Percentiles rank a stretch among this genome's conserved stretches.
These are phyloP conservation scores for Leptura quadrifasciata DNA, from an alignment of 2,888 invertebrate species.

Conservation along the genomic window DNA sequence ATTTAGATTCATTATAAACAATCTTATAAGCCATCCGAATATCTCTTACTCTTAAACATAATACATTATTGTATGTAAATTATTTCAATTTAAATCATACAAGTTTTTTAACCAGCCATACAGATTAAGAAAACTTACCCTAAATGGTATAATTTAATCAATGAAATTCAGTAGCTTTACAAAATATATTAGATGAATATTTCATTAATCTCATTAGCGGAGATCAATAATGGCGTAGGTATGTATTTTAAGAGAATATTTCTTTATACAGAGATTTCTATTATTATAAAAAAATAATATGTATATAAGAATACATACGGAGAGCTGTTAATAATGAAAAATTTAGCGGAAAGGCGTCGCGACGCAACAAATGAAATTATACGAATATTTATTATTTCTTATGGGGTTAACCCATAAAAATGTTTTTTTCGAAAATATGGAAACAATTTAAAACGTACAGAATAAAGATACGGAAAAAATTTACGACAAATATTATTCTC, in stretches of 20 bases:
- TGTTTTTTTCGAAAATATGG: too few species aligned
- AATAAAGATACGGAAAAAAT: too few species aligned
- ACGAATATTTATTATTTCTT: too few species aligned
- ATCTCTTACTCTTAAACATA: background rate
- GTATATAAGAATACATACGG: background rate
- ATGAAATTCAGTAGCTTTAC: background rate
- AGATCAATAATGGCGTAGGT: background rate
- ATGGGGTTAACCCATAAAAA: too few species aligned
- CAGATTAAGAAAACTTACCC: background rate
- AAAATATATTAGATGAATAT: background rate
- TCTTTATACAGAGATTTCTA: background rate
- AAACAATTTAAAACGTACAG: too few species aligned
- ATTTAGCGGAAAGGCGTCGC: too few species aligned
- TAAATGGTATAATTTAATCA: constrained; percentile 3
- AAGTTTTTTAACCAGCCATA: background rate
- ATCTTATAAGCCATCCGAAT: too few species aligned
- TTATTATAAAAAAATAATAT: background rate
- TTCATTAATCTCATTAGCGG: background rate
- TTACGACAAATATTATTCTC: too few species aligned
- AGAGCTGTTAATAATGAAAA: too few species aligned
- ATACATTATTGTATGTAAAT: background rate
- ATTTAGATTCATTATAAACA: too few species aligned
- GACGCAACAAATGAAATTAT: too few species aligned
- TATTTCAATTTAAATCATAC: background rate
- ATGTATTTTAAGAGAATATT: background rate